phyloP scores from a whole-genome alignment of 2,888 invertebrate genomes.

The Drosophila barbarae region DNA sequence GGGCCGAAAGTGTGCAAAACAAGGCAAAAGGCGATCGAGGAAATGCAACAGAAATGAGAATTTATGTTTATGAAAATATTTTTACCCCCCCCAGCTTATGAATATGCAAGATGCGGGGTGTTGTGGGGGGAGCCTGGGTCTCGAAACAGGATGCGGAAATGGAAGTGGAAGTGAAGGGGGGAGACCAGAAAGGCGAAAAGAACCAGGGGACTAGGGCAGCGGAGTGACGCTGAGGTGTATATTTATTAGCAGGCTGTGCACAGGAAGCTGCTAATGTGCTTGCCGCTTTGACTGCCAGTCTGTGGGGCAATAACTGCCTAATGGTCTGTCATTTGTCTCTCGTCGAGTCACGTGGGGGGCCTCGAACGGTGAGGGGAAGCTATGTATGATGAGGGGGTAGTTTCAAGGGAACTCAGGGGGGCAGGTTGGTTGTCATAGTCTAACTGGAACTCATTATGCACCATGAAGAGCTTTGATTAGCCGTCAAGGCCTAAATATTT shows the following conservation, averaged over 20 bases:
- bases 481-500: conserved; percentile 22
- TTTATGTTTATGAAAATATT: conserved; percentile 69
- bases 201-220: not conserved
- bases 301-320: conserved; percentile 65
- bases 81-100: conserved; percentile 48
- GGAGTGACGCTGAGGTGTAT: conserved; percentile 45
- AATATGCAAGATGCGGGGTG: conserved; percentile 31
- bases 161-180: conserved; percentile 4
- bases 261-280: conserved; percentile 69
- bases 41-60: conserved; percentile 73
- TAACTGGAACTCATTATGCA: conserved; percentile 52
- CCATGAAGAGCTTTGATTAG: conserved; percentile 42
- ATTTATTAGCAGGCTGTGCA: conserved; percentile 61
- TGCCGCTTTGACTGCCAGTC: conserved; percentile 61
- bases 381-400: not conserved
- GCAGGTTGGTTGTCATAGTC: conserved; percentile 12
- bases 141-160: conserved; percentile 44
- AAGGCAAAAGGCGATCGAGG: conserved; percentile 60
- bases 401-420: not conserved
- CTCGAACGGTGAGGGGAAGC: not conserved
- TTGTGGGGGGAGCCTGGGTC: not conserved
- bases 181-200: not conserved
- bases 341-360: conserved; percentile 13
- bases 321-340: conserved; percentile 66
- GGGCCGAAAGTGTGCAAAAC: conserved; percentile 46